Evolutionary conservation across 2,888 invertebrate genomes (phyloP).

Genomic region (Megaustenia siamemsis): DNA sequence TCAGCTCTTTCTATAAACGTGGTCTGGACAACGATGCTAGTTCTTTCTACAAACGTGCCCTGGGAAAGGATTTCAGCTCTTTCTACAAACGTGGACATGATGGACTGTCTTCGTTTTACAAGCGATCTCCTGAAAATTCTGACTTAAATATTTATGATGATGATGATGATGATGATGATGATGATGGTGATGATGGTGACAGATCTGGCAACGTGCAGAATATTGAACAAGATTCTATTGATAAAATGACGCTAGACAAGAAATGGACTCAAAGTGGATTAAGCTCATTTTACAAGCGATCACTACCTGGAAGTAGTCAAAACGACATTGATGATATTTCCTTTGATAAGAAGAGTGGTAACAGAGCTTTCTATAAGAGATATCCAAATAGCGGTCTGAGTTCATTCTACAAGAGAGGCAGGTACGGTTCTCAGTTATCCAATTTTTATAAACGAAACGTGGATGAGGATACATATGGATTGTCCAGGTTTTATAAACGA

Average conservation of each 20-base stretch:
- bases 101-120: neutral
- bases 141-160: neutral
- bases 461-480: neutral
- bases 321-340: neutral
- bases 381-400: neutral
- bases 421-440: neutral
- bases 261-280: no score
- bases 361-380: neutral
- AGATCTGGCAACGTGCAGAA: neutral
- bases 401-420: neutral
- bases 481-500: neutral
- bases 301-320: neutral
- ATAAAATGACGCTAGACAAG: neutral
- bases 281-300: neutral
- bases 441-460: neutral
- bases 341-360: neutral
- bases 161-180: neutral
- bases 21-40: neutral
- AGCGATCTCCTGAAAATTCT: neutral
- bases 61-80: neutral
- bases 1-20: neutral
- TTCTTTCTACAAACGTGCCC: conserved; percentile 5
- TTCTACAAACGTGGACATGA: conserved; percentile 7
- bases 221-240: neutral
- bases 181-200: neutral